phyloP scores from a whole-genome alignment of 2,797 vertebrate genomes.

The Pelobates cultripes region DNA sequence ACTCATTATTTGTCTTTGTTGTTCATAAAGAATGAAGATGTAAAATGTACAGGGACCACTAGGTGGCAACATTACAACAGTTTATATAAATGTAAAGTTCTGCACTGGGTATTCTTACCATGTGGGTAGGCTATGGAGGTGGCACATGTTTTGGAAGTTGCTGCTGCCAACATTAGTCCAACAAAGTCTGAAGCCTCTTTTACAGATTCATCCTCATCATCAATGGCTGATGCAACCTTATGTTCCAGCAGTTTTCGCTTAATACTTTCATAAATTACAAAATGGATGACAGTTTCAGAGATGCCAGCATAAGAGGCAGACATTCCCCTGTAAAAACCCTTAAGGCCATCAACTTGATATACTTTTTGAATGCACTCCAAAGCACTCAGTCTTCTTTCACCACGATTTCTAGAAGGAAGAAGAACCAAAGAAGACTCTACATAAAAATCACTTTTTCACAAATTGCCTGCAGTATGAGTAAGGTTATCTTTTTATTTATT shows the following conservation, averaged over 20 bases:
- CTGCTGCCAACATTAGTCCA: conserved; percentile 97
- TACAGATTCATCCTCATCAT: conserved; percentile 83
- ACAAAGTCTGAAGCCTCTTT: conserved; percentile 94
- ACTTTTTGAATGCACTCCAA: conserved; percentile 90
- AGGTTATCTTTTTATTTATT: no score
- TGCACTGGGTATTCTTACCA: conserved; percentile 73
- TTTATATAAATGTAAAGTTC: no score
- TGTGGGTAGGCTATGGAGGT: conserved; percentile 95
- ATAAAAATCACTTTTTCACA: background rate
- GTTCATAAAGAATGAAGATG: background rate
- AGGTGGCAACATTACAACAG: background rate
- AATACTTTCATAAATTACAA: conserved; percentile 98
- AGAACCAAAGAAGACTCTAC: conserved; percentile 1
- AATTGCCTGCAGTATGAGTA: background rate
- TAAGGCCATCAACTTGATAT: conserved; percentile 88
- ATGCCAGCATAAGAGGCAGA: conserved; percentile 97
- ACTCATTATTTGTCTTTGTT: no score
- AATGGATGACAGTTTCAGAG: conserved; percentile 98
- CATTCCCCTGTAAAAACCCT: conserved; percentile 98
- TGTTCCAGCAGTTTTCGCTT: conserved; percentile 86
- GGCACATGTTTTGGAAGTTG: conserved; percentile 97
- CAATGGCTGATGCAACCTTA: conserved; percentile 83
- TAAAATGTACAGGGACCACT: background rate
- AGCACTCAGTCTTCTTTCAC: conserved; percentile 90
- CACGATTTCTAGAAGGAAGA: conserved; percentile 79